Evolutionary conservation across 2,888 invertebrate species (phyloP).

Genomic region (Drosophila monieri): DNA sequence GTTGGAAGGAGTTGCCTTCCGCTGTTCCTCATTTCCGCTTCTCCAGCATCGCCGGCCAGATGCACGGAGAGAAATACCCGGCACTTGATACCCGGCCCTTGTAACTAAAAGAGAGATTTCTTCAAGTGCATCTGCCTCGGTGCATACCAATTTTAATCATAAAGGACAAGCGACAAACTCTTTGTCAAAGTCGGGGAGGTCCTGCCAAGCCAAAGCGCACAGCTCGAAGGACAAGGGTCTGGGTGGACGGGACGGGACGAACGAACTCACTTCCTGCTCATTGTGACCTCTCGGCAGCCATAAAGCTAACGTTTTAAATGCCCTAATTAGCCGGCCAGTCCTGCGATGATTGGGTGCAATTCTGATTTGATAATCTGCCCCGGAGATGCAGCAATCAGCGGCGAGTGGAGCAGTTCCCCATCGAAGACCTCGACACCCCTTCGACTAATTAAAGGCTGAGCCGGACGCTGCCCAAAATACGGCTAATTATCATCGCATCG

Average conservation of each 20-base stretch:
- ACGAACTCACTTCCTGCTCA: slow-evolving; percentile 17
- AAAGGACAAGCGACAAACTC: slow-evolving; percentile 24
- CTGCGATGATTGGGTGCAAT: slow-evolving; percentile 16
- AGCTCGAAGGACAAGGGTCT: not conserved
- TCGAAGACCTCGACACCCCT: slow-evolving; percentile 1
- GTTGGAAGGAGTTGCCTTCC: slow-evolving; percentile 22
- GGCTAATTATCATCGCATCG: slow-evolving; percentile 18
- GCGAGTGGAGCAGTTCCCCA: not conserved
- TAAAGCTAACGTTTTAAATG: slow-evolving; percentile 64
- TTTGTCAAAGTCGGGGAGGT: slow-evolving; percentile 2
- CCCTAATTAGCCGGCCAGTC: slow-evolving; percentile 52
- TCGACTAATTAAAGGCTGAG: slow-evolving; percentile 24
- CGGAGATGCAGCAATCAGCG: not conserved
- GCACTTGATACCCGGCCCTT: too few relatives aligned
- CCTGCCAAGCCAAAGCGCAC: not conserved
- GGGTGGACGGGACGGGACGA: not conserved
- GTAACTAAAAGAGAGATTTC: too few relatives aligned
- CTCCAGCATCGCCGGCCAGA: slow-evolving; percentile 1
- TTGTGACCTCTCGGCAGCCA: slow-evolving; percentile 23
- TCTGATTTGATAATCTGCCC: slow-evolving; percentile 24
- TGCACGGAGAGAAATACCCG: slow-evolving; percentile 2
- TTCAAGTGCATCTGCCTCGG: slow-evolving; percentile 3
- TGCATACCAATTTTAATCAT: slow-evolving; percentile 22
- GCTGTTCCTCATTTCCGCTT: slow-evolving; percentile 17
- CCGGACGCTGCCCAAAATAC: not conserved